Evolutionary conservation across 2,888 invertebrate species (phyloP).

Genomic region (Leucania comma): DNA sequence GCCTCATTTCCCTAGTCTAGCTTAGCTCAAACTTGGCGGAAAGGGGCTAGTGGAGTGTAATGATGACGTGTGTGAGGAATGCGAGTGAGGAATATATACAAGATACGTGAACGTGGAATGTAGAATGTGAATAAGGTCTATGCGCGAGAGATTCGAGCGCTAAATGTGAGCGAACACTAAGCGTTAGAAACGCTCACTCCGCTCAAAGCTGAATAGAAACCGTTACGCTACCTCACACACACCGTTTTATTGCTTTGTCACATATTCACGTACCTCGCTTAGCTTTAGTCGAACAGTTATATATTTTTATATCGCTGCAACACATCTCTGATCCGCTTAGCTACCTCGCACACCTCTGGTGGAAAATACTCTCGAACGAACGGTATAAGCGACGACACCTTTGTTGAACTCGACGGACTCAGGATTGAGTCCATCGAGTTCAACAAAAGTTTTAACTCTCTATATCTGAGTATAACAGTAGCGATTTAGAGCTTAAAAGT

Average conservation of each 20-base stretch:
- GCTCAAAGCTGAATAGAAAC: neutral
- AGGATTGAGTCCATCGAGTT: too few relatives aligned
- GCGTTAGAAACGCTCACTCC: neutral
- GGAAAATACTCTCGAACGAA: constrained; percentile 24
- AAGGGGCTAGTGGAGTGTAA: neutral
- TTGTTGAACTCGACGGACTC: constrained; percentile 45
- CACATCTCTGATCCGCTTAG: neutral
- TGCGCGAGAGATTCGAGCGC: too few relatives aligned
- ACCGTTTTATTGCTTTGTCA: neutral
- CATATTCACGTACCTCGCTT: neutral
- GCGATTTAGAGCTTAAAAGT: constrained; percentile 38
- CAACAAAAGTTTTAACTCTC: constrained; percentile 51
- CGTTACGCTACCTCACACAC: neutral
- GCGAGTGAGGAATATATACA: too few relatives aligned
- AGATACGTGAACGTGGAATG: too few relatives aligned
- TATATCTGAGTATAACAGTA: constrained; percentile 29
- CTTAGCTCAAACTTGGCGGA: neutral
- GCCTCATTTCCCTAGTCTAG: neutral
- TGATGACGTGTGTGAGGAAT: too few relatives aligned
- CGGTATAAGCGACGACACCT: constrained; percentile 22
- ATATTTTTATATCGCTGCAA: neutral
- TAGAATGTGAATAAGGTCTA: too few relatives aligned
- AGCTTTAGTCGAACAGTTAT: neutral
- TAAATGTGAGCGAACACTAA: too few relatives aligned
- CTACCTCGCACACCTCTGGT: neutral